Evolutionary conservation across 2,797 vertebrate species (phyloP).

Genomic region (Danio albolineatus): DNA sequence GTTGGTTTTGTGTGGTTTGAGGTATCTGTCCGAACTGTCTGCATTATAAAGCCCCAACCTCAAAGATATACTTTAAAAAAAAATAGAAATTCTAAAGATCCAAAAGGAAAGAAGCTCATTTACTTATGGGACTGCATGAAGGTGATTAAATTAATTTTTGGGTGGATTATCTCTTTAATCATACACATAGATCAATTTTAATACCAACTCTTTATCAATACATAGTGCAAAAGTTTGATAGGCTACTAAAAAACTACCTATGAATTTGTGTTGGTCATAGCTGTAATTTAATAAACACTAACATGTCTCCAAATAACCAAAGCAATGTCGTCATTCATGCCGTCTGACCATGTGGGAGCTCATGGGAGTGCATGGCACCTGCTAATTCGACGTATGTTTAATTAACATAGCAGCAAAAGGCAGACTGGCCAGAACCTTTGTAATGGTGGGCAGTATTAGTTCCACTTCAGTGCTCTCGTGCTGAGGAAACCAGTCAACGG

Average conservation of each 20-base stretch:
- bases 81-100: background rate
- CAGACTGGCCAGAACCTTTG: constrained; percentile 71
- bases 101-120: background rate
- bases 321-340: constrained; percentile 30
- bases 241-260: constrained; percentile 7
- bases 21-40: background rate
- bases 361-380: constrained; percentile 50
- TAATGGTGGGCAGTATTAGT: constrained; percentile 70
- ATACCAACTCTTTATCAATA: background rate
- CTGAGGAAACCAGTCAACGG: constrained; percentile 46
- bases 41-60: no score
- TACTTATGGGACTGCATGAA: background rate
- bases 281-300: constrained; percentile 24
- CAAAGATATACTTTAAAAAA: no score
- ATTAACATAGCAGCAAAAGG: constrained; percentile 81
- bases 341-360: constrained; percentile 51
- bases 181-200: background rate
- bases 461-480: constrained; percentile 68
- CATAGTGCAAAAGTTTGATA: background rate
- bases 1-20: background rate
- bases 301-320: constrained; percentile 19
- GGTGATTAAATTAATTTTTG: background rate
- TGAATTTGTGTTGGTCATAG: background rate
- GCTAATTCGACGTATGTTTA: constrained; percentile 77
- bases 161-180: background rate